Evolutionary conservation across 2,113 vertebrate genomes (phyloP), one percentile per base, ranked within the genome.

Genomic region (Tor tambroides): DNA sequence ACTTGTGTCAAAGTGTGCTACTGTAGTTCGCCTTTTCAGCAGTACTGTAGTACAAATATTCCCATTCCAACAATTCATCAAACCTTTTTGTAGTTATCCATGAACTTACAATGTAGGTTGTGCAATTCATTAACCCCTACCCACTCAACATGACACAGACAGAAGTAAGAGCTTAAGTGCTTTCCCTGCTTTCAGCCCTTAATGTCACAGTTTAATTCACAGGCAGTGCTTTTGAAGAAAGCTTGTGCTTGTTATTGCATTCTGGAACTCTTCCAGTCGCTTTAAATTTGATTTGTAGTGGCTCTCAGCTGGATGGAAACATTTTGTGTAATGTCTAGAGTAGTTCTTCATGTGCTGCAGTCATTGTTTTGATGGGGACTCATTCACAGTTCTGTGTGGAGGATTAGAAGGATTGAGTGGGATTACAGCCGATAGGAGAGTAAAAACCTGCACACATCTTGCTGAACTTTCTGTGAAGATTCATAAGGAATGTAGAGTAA

Each of bases 261-360:
- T 46, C 54, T 80, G 81, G 49, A 80, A 72, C 54, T 49, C 26
- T 43, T 86, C 78, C 78, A 82, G 67, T 80, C 46, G 35, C 38
- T 84, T 51, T 86, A 74, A 89, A 89, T 87, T 43, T 84, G 23
- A 85, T 89, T 87, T 89, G 81, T 80, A 76, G 56, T 89, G 67
- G 23, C 81, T 87, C n/a, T 87, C 75, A 76, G 67, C 67, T 32
- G 54, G 61, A 38, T 74, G 54, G 65, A 59, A 89, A 21, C 49
- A 74, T 76, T 49, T 84, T 65, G 4, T 17, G 23, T 71, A 80
- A 78, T 35, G 76, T 80, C 46, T 80, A 41, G 63, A 51, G 30
- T 51, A 61, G 65, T 59, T 30, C 11, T 67, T 74, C 54, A 74
- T 86, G 80, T 49, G 14, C 14, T 63, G 11, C 8, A 69, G 76